Evolutionary conservation across 35 echinoderm and acorn worm species (phyloP).

Genomic region (Ophioderma brevispina): DNA sequence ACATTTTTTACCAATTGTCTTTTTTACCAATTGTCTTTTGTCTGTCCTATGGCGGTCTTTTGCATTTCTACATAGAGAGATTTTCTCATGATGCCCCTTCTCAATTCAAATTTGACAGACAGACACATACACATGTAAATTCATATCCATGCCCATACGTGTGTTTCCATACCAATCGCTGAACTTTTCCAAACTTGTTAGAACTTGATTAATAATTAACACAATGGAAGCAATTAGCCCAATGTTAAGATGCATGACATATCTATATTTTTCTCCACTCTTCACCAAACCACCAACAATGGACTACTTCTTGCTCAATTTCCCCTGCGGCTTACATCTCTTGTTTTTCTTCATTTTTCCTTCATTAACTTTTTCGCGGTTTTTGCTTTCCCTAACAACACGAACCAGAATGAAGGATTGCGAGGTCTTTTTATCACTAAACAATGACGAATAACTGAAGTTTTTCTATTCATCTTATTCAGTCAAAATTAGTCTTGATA

Average conservation of each 20-base stretch:
- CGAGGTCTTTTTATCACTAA: background rate
- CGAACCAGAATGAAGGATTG: background rate
- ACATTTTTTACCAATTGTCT: too few species aligned
- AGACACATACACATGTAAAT: too few species aligned
- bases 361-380: background rate
- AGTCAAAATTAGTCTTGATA: background rate
- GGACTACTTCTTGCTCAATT: background rate
- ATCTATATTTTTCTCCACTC: background rate
- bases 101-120: too few species aligned
- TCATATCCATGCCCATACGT: too few species aligned
- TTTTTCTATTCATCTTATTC: background rate
- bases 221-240: background rate
- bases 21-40: too few species aligned
- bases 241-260: background rate
- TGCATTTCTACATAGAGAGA: too few species aligned
- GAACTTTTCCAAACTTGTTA: background rate
- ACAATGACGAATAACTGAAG: background rate
- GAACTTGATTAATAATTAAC: background rate
- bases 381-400: slow-evolving; percentile 1
- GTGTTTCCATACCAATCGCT: too few species aligned
- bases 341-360: background rate
- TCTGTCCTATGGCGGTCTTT: too few species aligned
- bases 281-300: background rate
- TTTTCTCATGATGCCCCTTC: too few species aligned
- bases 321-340: too few species aligned